Conservation (phyloP, 2,113 vertebrate genomes). For the Pantherophis guttatus region DNA sequence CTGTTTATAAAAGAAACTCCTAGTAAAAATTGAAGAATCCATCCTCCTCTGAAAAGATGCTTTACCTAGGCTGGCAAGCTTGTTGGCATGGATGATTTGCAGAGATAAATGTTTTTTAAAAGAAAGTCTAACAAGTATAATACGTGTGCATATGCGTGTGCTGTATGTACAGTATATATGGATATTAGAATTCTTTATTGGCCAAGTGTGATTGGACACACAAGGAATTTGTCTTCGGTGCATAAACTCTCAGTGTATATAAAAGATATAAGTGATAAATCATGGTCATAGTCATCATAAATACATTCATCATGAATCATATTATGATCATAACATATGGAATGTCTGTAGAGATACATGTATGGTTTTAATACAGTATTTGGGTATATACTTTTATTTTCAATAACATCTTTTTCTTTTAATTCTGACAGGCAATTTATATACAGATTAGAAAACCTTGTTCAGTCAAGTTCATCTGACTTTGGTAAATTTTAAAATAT, state of each 20-base stretch:
- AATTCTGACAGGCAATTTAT: conserved; percentile 79
- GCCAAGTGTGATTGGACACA: too few relatives aligned
- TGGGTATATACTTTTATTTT: conserved; percentile 14
- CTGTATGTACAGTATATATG: neutral
- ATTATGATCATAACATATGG: too few relatives aligned
- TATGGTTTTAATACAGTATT: conserved; percentile 15
- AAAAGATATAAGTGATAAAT: too few relatives aligned
- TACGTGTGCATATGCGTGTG: neutral
- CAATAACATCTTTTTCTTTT: conserved; percentile 46
- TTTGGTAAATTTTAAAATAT: conserved; percentile 82
- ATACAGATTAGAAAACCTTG: conserved; percentile 80
- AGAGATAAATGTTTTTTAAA: neutral
- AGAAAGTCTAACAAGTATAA: neutral
- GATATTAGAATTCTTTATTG: neutral
- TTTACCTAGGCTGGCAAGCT: neutral
- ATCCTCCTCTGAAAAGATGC: neutral
- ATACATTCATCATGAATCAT: too few relatives aligned
- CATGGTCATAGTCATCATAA: too few relatives aligned
- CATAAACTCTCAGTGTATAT: too few relatives aligned
- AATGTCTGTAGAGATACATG: neutral
- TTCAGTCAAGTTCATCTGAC: conserved; percentile 79
- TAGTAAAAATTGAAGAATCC: neutral
- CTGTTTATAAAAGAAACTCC: neutral
- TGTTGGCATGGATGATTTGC: neutral
- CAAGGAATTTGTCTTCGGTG: too few relatives aligned